Evolutionary conservation across 2,113 vertebrate species (phyloP).

Genomic region (Sturnus vulgaris): DNA sequence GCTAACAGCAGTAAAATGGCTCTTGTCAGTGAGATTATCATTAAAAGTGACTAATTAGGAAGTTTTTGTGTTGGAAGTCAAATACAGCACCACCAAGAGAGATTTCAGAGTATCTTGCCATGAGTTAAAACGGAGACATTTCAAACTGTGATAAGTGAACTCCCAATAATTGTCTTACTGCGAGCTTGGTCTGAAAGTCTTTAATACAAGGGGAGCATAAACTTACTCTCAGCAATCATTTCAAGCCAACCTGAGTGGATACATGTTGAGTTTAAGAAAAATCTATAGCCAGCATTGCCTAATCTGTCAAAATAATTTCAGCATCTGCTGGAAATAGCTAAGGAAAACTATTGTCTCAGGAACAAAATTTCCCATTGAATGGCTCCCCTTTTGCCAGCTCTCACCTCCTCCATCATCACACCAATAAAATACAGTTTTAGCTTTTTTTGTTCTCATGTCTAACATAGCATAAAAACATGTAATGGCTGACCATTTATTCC

Average conservation of each 20-base stretch:
- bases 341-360: not conserved
- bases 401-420: not conserved
- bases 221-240: not conserved
- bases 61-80: not conserved
- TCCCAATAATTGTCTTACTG: not conserved
- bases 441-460: not conserved
- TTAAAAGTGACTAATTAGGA: not conserved
- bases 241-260: not conserved
- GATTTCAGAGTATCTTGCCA: not conserved
- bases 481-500: not conserved
- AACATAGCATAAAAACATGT: not conserved
- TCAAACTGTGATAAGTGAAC: constrained; percentile 17
- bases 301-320: constrained; percentile 12
- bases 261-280: not conserved
- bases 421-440: not conserved
- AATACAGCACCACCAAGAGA: not conserved
- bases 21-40: not conserved
- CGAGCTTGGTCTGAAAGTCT: not conserved
- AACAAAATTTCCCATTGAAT: not conserved
- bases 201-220: not conserved
- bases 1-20: not conserved
- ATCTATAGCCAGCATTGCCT: not conserved
- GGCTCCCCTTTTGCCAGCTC: not conserved
- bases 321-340: not conserved
- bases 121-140: not conserved